phyloP scores from a whole-genome alignment of 2,113 vertebrate genomes.

The Conger conger region DNA sequence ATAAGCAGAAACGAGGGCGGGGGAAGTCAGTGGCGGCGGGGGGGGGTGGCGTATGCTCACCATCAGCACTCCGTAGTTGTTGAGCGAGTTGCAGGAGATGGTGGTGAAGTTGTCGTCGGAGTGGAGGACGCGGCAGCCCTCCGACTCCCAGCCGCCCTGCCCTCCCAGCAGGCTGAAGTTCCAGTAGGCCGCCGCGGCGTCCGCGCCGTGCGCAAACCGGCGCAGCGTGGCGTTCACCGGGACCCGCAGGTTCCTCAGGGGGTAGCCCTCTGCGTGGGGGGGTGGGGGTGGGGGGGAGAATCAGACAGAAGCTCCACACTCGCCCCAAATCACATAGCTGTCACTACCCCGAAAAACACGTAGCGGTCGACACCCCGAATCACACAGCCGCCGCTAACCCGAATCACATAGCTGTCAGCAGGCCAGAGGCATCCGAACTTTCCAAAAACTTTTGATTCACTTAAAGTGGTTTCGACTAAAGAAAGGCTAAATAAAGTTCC shows the following conservation, averaged over 20 bases:
- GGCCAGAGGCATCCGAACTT: neutral
- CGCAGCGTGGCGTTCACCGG: constrained; percentile 86
- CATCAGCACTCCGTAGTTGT: constrained; percentile 93
- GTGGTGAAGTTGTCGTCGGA: constrained; percentile 90
- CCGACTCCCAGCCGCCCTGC: constrained; percentile 90
- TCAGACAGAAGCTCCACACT: neutral
- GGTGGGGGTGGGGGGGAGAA: neutral
- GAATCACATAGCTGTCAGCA: neutral
- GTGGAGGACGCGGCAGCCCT: constrained; percentile 83
- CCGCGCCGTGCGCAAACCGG: constrained; percentile 82
- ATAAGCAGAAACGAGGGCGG: neutral
- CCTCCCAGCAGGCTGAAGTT: constrained; percentile 85
- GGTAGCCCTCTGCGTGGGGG: constrained; percentile 74
- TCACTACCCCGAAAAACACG: too few species aligned
- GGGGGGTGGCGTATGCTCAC: constrained; percentile 56
- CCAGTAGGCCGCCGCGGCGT: constrained; percentile 87
- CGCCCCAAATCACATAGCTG: neutral
- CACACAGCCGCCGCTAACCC: neutral
- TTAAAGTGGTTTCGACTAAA: neutral
- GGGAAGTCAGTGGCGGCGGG: too few species aligned
- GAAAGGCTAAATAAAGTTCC: neutral
- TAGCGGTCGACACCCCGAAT: too few species aligned
- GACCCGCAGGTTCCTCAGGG: constrained; percentile 58
- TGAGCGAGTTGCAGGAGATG: constrained; percentile 86
- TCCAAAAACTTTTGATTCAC: neutral